Conservation (phyloP, 2,113 vertebrate species). For the Taxidea taxus region DNA sequence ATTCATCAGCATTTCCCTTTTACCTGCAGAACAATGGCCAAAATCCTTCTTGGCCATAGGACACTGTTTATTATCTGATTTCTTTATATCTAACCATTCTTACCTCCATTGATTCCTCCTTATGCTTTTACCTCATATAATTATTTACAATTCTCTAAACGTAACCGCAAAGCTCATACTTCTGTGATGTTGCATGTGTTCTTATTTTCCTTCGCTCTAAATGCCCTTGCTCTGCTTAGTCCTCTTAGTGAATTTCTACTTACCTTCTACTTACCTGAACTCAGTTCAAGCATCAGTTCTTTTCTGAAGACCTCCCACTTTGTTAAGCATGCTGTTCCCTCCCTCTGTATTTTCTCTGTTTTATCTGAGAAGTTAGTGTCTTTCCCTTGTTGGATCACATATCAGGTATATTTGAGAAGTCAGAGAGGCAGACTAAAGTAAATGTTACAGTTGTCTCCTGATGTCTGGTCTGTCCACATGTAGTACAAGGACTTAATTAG, state of each 20-base stretch:
- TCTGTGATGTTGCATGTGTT: neutral
- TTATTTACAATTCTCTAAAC: neutral
- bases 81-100: neutral
- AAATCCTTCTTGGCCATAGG: neutral
- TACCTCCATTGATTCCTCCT: neutral
- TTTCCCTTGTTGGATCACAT: neutral
- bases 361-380: neutral
- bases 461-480: neutral
- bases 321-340: neutral
- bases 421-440: neutral
- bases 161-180: neutral
- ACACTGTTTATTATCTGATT: neutral
- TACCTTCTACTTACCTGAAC: too few species aligned
- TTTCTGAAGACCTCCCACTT: neutral
- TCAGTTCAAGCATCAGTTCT: neutral
- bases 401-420: neutral
- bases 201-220: neutral
- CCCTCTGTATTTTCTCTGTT: neutral
- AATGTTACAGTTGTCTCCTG: neutral
- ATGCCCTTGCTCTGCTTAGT: neutral
- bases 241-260: neutral
- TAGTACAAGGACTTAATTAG: neutral
- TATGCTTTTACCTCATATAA: neutral
- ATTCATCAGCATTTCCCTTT: neutral
- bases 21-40: neutral